A percentile compares a stretch with the other conserved stretches of the same genome.
These are phyloP conservation scores for Diogma glabrata DNA, from an alignment of 2,888 invertebrate species.

Conservation along the genomic window DNA sequence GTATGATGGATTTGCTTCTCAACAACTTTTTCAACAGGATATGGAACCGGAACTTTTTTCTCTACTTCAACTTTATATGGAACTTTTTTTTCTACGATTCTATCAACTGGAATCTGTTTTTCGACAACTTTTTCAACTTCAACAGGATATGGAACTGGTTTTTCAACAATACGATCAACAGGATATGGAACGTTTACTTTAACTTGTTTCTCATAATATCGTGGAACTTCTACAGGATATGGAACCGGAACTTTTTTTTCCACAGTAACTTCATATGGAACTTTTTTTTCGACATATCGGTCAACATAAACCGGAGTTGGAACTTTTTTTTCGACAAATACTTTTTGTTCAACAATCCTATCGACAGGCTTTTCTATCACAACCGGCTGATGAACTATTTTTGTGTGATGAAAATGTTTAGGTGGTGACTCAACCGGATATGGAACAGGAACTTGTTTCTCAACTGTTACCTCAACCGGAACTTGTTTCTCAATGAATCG, in stretches of 20 bases:
- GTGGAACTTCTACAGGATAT: constrained; percentile 32
- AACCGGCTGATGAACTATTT: constrained; percentile 25
- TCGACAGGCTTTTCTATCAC: constrained; percentile 25
- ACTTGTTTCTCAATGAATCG: constrained; percentile 34
- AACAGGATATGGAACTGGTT: constrained; percentile 34
- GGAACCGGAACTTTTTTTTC: constrained; percentile 33
- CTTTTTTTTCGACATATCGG: constrained; percentile 35
- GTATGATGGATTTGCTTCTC: constrained; percentile 38
- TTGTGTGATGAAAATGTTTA: constrained; percentile 36
- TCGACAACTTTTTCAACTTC: constrained; percentile 37
- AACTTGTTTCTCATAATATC: constrained; percentile 31
- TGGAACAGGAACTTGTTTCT: constrained; percentile 28
- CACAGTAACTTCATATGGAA: constrained; percentile 22
- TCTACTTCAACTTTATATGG: constrained; percentile 25
- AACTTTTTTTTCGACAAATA: constrained; percentile 35
- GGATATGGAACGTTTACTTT: constrained; percentile 26
- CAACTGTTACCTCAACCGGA: constrained; percentile 23
- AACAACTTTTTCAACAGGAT: constrained; percentile 38
- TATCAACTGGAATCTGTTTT: constrained; percentile 38
- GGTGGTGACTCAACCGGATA: constrained; percentile 30
- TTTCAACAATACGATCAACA: constrained; percentile 24
- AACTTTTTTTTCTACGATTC: constrained; percentile 35
- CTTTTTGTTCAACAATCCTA: constrained; percentile 39
- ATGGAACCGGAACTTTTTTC: constrained; percentile 31
- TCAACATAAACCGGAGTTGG: constrained; percentile 39